Evolutionary conservation across 1,140 invertebrate species (phyloP).

Genomic region (Lucilia sericata): DNA sequence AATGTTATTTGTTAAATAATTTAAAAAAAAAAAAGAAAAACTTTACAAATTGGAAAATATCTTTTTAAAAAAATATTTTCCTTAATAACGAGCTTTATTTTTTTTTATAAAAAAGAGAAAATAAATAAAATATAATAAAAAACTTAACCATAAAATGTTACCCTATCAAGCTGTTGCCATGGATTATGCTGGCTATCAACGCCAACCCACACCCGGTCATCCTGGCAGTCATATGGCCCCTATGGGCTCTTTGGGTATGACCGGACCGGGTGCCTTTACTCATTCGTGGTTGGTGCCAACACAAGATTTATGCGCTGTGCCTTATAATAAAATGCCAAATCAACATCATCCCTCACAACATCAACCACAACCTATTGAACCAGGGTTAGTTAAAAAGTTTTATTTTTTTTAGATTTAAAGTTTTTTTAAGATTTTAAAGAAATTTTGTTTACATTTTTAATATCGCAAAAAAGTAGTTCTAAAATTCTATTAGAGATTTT

Average conservation of each 20-base stretch:
- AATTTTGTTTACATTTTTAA: too few species aligned
- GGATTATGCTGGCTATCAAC: constrained; percentile 88
- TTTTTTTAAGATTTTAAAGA: too few species aligned
- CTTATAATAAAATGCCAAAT: constrained; percentile 80
- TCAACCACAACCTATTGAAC: constrained; percentile 84
- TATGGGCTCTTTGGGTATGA: constrained; percentile 73
- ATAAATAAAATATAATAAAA: constrained; percentile 23
- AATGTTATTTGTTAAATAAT: neutral
- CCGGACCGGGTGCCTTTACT: constrained; percentile 78
- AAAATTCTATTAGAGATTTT: too few species aligned
- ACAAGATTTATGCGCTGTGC: constrained; percentile 84
- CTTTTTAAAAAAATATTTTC: neutral
- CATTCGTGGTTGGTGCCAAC: constrained; percentile 94
- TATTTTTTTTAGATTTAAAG: neutral
- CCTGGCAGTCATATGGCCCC: constrained; percentile 69
- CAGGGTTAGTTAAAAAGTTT: constrained; percentile 80
- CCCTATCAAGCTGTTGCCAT: constrained; percentile 89
- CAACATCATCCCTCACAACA: constrained; percentile 58
- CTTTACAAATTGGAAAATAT: constrained; percentile 1
- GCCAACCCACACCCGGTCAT: constrained; percentile 75
- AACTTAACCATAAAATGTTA: constrained; percentile 75
- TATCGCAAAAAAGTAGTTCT: too few species aligned
- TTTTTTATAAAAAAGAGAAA: too few species aligned
- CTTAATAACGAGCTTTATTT: neutral
- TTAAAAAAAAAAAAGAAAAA: constrained; percentile 12